These are phyloP conservation scores for Tragelaphus buxtoni DNA, from an alignment of 2,113 vertebrate species.

Conservation along the genomic window DNA sequence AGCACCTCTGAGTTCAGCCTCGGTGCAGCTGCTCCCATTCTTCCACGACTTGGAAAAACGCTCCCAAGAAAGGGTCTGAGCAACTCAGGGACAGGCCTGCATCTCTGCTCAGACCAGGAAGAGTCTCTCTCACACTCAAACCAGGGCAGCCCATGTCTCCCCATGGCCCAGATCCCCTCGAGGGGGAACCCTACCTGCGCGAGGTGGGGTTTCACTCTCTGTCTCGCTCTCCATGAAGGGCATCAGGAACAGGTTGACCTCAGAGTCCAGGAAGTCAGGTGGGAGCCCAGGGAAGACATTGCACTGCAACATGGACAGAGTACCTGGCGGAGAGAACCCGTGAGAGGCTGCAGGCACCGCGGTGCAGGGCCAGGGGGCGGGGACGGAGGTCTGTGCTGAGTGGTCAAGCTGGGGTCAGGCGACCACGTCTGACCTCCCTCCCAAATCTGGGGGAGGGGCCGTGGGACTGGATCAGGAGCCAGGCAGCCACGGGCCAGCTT, in stretches of 20 bases:
- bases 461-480: rapidly evolving
- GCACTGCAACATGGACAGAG: slow-evolving; percentile 92
- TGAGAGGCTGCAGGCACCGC: background rate
- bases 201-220: slow-evolving; percentile 83
- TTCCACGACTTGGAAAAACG: rapidly evolving
- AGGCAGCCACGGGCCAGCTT: background rate
- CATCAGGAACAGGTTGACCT: slow-evolving; percentile 92
- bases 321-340: slow-evolving; percentile 74
- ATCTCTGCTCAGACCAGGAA: background rate
- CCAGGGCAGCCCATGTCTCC: background rate
- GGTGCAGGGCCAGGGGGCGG: rapidly evolving
- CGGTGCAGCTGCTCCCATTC: rapidly evolving
- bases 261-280: slow-evolving; percentile 85
- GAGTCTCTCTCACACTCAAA: background rate
- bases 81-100: background rate
- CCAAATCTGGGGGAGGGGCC: background rate
- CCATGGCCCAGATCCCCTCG: rapidly evolving
- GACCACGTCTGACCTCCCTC: background rate
- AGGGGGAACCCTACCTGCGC: slow-evolving; percentile 77
- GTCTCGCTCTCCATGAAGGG: slow-evolving; percentile 87
- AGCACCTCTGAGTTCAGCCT: background rate
- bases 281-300: slow-evolving; percentile 90
- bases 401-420: no score
- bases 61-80: background rate
- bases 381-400: rapidly evolving